Evolutionary conservation across 35 echinoderm and acorn worm species (phyloP).

Genomic region (Diadema setosum): DNA sequence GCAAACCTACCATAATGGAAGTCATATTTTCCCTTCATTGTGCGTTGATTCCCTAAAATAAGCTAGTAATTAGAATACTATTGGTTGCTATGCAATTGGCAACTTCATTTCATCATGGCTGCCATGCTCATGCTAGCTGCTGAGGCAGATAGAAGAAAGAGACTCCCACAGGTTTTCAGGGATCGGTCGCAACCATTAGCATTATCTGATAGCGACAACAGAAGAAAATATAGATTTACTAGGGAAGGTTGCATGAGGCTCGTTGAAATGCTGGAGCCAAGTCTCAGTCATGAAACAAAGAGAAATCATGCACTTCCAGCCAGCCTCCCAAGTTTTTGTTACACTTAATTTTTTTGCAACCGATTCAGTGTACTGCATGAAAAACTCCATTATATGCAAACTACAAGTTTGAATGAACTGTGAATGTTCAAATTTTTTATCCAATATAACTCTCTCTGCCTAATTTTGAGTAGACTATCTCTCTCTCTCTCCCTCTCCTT

Average conservation of each 20-base stretch:
- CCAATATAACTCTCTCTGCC: no score
- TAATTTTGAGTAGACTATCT: no score
- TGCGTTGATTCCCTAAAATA: no score
- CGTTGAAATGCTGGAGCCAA: background rate
- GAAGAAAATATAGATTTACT: background rate
- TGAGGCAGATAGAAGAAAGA: background rate
- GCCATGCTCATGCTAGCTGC: background rate
- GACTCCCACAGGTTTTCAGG: background rate
- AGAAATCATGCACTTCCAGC: background rate
- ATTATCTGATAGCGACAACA: background rate
- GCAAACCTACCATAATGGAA: no score
- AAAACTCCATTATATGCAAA: no score
- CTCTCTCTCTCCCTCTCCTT: no score
- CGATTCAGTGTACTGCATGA: background rate
- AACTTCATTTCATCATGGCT: background rate
- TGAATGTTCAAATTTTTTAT: no score
- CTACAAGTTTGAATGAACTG: no score
- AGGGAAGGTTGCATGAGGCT: background rate
- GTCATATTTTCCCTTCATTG: no score
- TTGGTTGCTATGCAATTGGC: background rate
- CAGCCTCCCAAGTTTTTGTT: background rate
- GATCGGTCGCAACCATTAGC: background rate
- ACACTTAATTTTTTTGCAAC: background rate
- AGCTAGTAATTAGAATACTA: no score
- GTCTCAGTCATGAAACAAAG: background rate